Conservation (phyloP, 1,140 invertebrate species). For the Saccostrea cuccullata region DNA sequence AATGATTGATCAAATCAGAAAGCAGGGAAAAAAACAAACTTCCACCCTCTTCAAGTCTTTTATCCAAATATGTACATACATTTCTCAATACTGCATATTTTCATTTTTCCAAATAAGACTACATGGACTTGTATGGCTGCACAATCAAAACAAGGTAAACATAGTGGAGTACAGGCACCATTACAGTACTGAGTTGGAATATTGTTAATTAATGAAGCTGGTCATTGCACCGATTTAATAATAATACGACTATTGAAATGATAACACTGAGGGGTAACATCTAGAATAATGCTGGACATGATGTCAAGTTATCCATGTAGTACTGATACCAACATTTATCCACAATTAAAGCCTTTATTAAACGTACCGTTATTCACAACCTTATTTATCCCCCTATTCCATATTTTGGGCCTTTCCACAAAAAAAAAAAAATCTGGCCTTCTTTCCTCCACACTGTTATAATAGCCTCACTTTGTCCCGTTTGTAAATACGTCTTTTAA, state of each 20-base stretch:
- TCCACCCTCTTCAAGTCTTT: neutral
- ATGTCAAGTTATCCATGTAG: neutral
- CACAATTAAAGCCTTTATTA: constrained; percentile 9
- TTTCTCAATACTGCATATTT: constrained; percentile 8
- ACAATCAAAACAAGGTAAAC: neutral
- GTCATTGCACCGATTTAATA: neutral
- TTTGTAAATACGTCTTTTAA: neutral
- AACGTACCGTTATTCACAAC: constrained; percentile 13
- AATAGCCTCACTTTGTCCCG: neutral
- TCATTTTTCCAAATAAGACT: neutral
- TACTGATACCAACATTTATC: neutral
- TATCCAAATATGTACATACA: neutral
- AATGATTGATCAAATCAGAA: constrained; percentile 7
- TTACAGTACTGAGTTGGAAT: neutral
- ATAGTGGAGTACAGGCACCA: neutral
- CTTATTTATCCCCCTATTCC: neutral
- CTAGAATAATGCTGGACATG: constrained; percentile 1
- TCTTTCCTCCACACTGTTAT: neutral
- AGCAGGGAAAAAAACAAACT: constrained; percentile 12
- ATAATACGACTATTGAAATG: neutral
- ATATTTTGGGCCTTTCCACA: neutral
- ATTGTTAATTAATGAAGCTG: neutral
- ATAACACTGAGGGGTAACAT: constrained; percentile 13
- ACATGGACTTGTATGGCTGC: neutral
- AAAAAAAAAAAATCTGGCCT: neutral